These are phyloP conservation scores for Hirtodrosophila duncani DNA, from an alignment of 2,888 invertebrate genomes.

Conservation along the genomic window DNA sequence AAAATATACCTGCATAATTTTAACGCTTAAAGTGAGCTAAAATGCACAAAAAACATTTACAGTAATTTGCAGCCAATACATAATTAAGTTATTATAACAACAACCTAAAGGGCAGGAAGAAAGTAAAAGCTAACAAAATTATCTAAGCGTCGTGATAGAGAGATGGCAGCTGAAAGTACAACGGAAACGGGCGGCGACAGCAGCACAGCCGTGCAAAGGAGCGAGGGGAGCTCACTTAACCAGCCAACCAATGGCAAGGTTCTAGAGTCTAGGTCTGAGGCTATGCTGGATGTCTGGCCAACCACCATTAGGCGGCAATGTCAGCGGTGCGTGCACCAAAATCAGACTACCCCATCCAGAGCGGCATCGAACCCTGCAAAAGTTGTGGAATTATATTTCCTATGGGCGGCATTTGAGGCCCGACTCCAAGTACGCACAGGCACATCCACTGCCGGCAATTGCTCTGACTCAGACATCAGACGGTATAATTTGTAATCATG, in stretches of 20 bases:
- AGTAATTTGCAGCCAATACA: slow-evolving; percentile 58
- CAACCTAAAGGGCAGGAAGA: slow-evolving; percentile 22
- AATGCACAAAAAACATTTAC: slow-evolving; percentile 22
- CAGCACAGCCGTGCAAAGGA: background rate
- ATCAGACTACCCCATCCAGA: slow-evolving; percentile 31
- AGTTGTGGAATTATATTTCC: slow-evolving; percentile 68
- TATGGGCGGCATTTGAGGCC: slow-evolving; percentile 62
- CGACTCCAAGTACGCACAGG: slow-evolving; percentile 46
- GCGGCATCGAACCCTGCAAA: slow-evolving; percentile 10
- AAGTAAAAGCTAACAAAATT: slow-evolving; percentile 54
- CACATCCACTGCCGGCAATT: slow-evolving; percentile 46
- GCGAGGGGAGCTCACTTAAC: slow-evolving; percentile 1
- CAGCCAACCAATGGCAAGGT: slow-evolving; percentile 50
- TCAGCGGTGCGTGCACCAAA: slow-evolving; percentile 53
- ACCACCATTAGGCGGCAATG: slow-evolving; percentile 48
- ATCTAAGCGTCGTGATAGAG: slow-evolving; percentile 57
- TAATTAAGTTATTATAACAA: slow-evolving; percentile 61
- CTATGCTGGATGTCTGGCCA: slow-evolving; percentile 53
- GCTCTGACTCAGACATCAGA: too few relatives aligned
- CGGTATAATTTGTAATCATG: slow-evolving; percentile 69
- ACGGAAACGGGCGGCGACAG: slow-evolving; percentile 24
- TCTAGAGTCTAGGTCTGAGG: background rate
- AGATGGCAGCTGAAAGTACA: slow-evolving; percentile 14
- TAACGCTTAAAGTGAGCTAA: too few relatives aligned
- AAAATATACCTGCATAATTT: too few relatives aligned